Evolutionary conservation across 1,140 invertebrate genomes (phyloP).

Genomic region (Andricus grossulariae): DNA sequence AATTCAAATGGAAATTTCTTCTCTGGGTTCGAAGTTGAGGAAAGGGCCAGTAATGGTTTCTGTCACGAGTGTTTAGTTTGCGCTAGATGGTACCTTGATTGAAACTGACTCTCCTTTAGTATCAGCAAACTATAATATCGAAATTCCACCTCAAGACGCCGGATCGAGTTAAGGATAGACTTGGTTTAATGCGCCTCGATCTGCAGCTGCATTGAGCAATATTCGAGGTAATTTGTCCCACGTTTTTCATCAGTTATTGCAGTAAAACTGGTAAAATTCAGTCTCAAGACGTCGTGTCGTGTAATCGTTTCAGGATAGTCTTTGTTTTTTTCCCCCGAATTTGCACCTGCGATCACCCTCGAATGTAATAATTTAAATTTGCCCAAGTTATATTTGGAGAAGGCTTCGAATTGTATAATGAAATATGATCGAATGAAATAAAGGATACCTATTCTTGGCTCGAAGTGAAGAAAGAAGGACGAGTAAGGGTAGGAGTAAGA

Average conservation of each 20-base stretch:
- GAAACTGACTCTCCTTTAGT: slow-evolving; percentile 62
- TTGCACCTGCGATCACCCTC: no score
- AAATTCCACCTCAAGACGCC: slow-evolving; percentile 62
- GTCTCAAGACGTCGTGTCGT: no score
- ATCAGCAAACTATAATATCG: slow-evolving; percentile 65
- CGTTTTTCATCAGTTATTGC: no score
- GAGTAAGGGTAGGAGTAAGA: slow-evolving; percentile 22
- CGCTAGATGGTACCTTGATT: slow-evolving; percentile 58
- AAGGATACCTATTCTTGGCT: slow-evolving; percentile 26
- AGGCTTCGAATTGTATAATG: slow-evolving; percentile 47
- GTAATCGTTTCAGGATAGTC: no score
- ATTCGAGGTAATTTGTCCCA: no score
- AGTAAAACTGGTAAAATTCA: no score
- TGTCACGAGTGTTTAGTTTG: slow-evolving; percentile 64
- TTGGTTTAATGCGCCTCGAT: neutral
- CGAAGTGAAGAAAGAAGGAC: neutral
- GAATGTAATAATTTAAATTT: no score
- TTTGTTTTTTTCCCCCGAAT: no score
- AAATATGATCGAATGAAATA: slow-evolving; percentile 57
- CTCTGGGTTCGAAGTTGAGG: slow-evolving; percentile 44
- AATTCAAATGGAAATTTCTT: slow-evolving; percentile 57
- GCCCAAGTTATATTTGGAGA: neutral
- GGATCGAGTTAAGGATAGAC: slow-evolving; percentile 56
- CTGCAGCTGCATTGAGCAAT: neutral
- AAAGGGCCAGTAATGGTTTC: slow-evolving; percentile 63